Conservation (phyloP, 2,113 vertebrate species). For the Halcyon malimbica region DNA sequence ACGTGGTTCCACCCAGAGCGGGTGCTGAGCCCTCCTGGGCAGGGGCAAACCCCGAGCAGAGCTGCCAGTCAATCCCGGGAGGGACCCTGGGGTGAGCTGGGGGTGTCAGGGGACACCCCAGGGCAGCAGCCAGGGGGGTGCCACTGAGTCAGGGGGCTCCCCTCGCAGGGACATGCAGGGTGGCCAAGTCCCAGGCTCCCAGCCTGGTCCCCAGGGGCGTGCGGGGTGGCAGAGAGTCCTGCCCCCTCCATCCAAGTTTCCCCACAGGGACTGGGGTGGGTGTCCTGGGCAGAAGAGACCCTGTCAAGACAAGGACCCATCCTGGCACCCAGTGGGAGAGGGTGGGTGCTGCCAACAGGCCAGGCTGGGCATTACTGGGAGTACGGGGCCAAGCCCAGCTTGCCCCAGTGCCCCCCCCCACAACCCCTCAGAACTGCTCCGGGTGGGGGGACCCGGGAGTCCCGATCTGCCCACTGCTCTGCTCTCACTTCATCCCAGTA, state of each 20-base stretch:
- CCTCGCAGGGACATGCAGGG: neutral
- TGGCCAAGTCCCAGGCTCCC: neutral
- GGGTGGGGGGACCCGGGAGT: neutral
- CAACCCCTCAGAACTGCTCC: neutral
- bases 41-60: neutral
- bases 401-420: fast-evolving
- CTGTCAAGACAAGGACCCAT: neutral
- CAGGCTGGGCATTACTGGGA: neutral
- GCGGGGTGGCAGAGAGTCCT: neutral
- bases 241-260: neutral
- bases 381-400: neutral
- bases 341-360: neutral
- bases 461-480: fast-evolving
- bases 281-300: neutral
- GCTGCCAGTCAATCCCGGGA: neutral
- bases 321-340: neutral
- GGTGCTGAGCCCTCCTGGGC: neutral
- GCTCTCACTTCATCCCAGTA: neutral
- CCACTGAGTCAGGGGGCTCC: neutral
- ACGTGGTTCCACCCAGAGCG: fast-evolving
- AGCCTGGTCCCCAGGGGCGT: fast-evolving
- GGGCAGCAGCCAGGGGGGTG: neutral
- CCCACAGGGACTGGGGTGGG: fast-evolving
- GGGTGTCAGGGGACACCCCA: neutral
- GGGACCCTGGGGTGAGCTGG: neutral